Conservation (phyloP, 2,797 vertebrate genomes). For the Falco concolor region DNA sequence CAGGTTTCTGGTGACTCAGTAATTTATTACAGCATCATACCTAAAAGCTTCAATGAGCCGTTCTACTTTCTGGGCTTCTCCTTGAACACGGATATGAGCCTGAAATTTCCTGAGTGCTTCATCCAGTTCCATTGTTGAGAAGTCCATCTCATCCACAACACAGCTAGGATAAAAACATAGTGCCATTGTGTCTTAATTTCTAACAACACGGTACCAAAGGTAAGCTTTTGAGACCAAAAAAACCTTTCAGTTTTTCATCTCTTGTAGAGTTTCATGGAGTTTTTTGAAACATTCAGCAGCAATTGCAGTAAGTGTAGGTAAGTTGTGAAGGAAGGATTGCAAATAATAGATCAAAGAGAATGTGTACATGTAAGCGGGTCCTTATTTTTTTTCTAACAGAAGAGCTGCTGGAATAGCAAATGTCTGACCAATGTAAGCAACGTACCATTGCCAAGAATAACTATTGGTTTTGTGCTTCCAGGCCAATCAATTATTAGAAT, state of each 20-base stretch:
- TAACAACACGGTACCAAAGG: background rate
- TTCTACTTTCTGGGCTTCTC: conserved; percentile 97
- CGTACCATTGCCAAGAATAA: background rate
- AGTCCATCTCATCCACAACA: conserved; percentile 98
- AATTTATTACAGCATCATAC: conserved; percentile 61
- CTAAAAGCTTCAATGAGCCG: conserved; percentile 95
- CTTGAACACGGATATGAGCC: conserved; percentile 95
- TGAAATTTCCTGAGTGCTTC: conserved; percentile 97
- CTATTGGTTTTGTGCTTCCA: background rate
- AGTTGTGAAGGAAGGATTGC: background rate
- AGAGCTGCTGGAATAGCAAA: background rate
- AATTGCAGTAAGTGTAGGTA: background rate
- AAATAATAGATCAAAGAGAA: background rate
- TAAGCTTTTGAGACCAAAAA: background rate
- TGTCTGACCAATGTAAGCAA: background rate
- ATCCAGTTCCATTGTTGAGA: conserved; percentile 93
- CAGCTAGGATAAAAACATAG: conserved; percentile 78
- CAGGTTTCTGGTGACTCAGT: background rate
- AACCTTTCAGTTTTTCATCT: background rate
- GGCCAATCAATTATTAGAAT: background rate
- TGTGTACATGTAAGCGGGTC: background rate
- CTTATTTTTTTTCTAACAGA: background rate
- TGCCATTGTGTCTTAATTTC: background rate
- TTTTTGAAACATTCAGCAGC: background rate
- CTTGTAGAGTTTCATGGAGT: background rate